A percentile compares a stretch with the other conserved stretches of the same genome.
Evolutionary conservation across 2,888 invertebrate species (phyloP).

Genomic region (Drosophila austrosaltans): DNA sequence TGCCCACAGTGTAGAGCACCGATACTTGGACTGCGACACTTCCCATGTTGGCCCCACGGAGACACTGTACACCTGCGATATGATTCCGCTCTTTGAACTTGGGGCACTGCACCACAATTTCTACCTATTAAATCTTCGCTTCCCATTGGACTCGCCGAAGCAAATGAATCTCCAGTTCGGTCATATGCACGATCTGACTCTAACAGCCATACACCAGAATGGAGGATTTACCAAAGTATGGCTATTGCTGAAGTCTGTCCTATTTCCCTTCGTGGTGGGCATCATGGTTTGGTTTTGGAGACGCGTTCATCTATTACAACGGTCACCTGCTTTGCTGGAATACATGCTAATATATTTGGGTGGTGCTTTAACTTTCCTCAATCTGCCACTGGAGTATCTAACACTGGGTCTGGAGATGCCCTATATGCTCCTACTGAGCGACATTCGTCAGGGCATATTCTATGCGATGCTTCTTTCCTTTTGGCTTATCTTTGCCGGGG

Average conservation of each 20-base stretch:
- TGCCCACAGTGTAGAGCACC: conserved; percentile 91
- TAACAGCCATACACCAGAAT: conserved; percentile 97
- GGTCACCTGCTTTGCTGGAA: conserved; percentile 95
- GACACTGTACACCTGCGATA: conserved; percentile 93
- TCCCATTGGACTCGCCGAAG: conserved; percentile 89
- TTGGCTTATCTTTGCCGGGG: conserved; percentile 99
- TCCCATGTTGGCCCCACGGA: conserved; percentile 85
- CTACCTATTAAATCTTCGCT: conserved; percentile 95
- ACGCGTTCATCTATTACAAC: conserved; percentile 92
- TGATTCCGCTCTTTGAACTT: conserved; percentile 97
- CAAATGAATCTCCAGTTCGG: conserved; percentile 91
- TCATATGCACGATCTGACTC: conserved; percentile 90
- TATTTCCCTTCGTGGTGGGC: conserved; percentile 93
- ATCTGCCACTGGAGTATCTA: conserved; percentile 96
- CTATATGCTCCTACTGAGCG: conserved; percentile 96
- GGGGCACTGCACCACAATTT: conserved; percentile 97
- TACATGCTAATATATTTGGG: conserved; percentile 96
- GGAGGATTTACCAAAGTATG: conserved; percentile 99
- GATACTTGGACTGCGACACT: conserved; percentile 92
- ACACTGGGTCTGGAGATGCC: conserved; percentile 95
- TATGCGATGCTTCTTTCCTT: conserved; percentile 97
- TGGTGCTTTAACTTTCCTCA: conserved; percentile 92
- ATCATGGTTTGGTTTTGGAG: conserved; percentile 97
- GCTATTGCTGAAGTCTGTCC: conserved; percentile 95
- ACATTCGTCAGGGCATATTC: conserved; percentile 98